These are phyloP conservation scores for Magallana gigas DNA, from an alignment of 1,140 invertebrate genomes.

Conservation along the genomic window DNA sequence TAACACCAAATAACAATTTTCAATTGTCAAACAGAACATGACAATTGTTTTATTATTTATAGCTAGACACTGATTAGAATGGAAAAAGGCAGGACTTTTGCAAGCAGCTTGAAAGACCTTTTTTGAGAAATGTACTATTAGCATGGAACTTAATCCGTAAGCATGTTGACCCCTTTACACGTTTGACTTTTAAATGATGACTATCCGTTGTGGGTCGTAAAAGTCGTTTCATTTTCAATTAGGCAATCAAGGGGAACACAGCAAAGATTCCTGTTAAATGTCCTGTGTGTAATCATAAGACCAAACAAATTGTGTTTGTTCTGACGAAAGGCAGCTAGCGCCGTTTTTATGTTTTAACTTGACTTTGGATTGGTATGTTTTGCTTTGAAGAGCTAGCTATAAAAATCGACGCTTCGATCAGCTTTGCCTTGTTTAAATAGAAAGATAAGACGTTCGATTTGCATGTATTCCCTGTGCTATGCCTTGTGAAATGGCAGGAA, in stretches of 20 bases:
- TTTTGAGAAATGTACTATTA: too few species aligned
- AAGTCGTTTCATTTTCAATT: slow-evolving; percentile 3
- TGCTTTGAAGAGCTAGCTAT: neutral
- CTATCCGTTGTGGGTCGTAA: neutral
- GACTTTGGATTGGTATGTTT: neutral
- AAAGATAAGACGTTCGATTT: slow-evolving; percentile 23
- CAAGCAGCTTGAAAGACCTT: too few species aligned
- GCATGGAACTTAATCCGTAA: neutral
- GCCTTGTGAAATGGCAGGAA: slow-evolving; percentile 17
- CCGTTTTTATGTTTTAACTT: slow-evolving; percentile 22
- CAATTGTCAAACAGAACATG: too few species aligned
- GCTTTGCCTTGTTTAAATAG: slow-evolving; percentile 7
- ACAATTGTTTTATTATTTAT: too few species aligned
- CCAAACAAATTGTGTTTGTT: slow-evolving; percentile 14
- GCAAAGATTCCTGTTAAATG: slow-evolving; percentile 1
- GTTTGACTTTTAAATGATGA: neutral
- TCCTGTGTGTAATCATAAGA: neutral
- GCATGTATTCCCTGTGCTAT: neutral
- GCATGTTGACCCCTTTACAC: neutral
- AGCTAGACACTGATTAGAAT: too few species aligned
- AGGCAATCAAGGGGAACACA: slow-evolving; percentile 20
- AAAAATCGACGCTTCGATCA: slow-evolving; percentile 9
- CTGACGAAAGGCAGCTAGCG: neutral
- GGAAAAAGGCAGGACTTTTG: too few species aligned
- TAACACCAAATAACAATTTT: too few species aligned